phyloP scores from a whole-genome alignment of 2,113 vertebrate genomes.

The Podocnemis expansa region DNA sequence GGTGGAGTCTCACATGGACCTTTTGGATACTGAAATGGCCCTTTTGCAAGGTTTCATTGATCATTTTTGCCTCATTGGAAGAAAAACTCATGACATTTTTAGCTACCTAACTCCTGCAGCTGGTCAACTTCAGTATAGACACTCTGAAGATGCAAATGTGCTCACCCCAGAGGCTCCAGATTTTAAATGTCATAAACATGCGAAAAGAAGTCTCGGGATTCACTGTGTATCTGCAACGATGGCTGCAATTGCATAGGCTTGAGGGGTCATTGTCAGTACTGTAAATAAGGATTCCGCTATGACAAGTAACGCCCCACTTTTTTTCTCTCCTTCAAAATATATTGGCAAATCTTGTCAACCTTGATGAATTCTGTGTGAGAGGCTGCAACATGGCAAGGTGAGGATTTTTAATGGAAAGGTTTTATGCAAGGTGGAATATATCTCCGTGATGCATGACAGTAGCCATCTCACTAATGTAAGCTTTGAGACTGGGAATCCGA shows the following conservation, averaged over 20 bases:
- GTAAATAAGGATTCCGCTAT: not conserved
- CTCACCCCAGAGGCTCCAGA: not conserved
- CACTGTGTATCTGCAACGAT: not conserved
- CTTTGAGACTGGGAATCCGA: slow-evolving; percentile 25
- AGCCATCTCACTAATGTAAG: not conserved
- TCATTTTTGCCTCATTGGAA: not conserved
- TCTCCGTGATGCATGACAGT: slow-evolving; percentile 40
- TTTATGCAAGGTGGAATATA: slow-evolving; percentile 38
- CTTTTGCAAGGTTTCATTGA: not conserved
- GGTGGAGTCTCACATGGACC: not conserved
- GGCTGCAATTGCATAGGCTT: not conserved
- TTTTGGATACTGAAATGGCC: not conserved
- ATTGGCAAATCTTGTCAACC: rapidly evolving
- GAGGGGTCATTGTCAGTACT: not conserved
- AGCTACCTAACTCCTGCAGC: not conserved
- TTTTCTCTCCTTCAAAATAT: not conserved
- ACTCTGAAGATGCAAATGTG: not conserved
- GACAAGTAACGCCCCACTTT: not conserved
- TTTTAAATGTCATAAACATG: not conserved
- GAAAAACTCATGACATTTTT: not conserved
- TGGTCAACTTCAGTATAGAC: not conserved
- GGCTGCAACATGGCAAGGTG: not conserved
- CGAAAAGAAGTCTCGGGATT: not conserved
- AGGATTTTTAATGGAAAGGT: slow-evolving; percentile 35
- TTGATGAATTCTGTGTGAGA: not conserved